A percentile compares a stretch with the other conserved stretches of the same genome.
These are phyloP conservation scores for Salpingus planirostris DNA, from an alignment of 2,888 invertebrate genomes.

Conservation along the genomic window DNA sequence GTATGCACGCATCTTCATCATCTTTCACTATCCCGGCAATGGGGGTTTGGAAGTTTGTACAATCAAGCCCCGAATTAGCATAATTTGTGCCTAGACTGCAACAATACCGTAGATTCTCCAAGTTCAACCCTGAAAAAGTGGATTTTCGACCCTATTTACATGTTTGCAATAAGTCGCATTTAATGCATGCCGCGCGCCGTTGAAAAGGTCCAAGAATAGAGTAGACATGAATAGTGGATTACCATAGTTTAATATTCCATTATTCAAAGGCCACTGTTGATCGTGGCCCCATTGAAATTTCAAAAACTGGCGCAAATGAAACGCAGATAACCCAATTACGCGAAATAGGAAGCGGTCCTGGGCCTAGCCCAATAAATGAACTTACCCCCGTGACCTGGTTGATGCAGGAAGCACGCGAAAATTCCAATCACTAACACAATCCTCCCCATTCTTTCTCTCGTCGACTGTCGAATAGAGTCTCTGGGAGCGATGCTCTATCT, in stretches of 20 bases:
- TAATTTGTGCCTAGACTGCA: slow-evolving; percentile 36
- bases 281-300: not conserved
- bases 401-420: too few species aligned
- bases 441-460: too few species aligned
- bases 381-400: too few species aligned
- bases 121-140: slow-evolving; percentile 27
- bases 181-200: too few species aligned
- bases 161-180: slow-evolving; percentile 11
- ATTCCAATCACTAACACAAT: too few species aligned
- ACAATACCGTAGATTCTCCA: slow-evolving; percentile 33
- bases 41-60: slow-evolving; percentile 34
- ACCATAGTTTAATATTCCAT: slow-evolving; percentile 26
- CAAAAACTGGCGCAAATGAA: not conserved
- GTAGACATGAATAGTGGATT: slow-evolving; percentile 20
- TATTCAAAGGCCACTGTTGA: slow-evolving; percentile 19
- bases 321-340: too few species aligned
- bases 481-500: too few species aligned
- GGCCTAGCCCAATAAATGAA: too few species aligned
- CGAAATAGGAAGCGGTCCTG: too few species aligned
- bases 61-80: slow-evolving; percentile 31
- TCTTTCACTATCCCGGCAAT: slow-evolving; percentile 47
- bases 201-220: slow-evolving; percentile 12
- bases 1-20: slow-evolving; percentile 53
- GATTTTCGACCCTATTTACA: too few species aligned
- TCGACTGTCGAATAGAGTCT: too few species aligned